Evolutionary conservation across 2,113 vertebrate genomes (phyloP).

Genomic region (Sturnus vulgaris): DNA sequence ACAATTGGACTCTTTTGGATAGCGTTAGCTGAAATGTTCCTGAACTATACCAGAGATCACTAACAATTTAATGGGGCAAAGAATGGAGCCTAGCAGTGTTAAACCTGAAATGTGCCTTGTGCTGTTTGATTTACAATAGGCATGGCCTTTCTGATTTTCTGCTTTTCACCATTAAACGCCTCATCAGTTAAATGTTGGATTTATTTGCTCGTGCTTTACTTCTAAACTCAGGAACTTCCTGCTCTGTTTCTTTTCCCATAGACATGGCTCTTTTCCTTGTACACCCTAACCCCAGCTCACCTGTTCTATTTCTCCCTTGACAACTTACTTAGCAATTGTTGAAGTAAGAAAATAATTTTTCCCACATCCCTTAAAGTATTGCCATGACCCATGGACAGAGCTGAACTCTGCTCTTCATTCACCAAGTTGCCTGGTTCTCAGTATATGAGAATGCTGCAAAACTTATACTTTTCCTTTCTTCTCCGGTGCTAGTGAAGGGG

Average conservation of each 20-base stretch:
- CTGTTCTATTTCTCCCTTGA: background rate
- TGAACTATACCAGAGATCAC: background rate
- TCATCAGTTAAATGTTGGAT: background rate
- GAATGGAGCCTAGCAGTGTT: background rate
- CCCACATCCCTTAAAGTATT: background rate
- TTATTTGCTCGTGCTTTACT: background rate
- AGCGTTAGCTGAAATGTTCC: background rate
- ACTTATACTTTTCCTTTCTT: background rate
- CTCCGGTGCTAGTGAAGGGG: background rate
- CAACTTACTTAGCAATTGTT: background rate
- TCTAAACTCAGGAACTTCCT: background rate
- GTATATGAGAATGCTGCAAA: background rate
- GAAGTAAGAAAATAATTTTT: background rate
- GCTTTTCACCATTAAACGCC: background rate
- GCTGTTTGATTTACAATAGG: background rate
- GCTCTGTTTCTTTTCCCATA: background rate
- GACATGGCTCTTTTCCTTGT: background rate
- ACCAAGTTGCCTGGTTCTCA: background rate
- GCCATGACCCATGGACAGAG: background rate
- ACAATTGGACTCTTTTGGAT: background rate
- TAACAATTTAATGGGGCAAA: background rate
- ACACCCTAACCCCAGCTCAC: background rate
- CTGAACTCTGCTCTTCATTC: background rate
- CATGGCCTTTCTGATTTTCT: background rate
- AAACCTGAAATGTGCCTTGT: background rate